phyloP scores from a whole-genome alignment of 1,140 invertebrate genomes.

The Brachionus rotundiformis region DNA sequence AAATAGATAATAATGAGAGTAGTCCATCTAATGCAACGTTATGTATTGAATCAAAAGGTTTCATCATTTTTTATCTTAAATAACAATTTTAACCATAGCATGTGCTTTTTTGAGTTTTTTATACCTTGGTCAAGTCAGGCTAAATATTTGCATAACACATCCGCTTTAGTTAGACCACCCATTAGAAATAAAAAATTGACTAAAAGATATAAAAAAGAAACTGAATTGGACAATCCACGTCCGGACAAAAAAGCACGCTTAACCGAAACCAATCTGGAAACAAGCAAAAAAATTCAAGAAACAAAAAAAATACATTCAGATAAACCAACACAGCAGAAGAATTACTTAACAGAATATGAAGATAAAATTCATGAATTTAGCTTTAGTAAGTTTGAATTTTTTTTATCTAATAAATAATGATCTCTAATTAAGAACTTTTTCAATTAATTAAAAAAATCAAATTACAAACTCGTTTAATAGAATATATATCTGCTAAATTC shows the following conservation, averaged over 20 bases:
- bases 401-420: background rate
- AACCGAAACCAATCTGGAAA: background rate
- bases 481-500: too few relatives aligned
- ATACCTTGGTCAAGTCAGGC: background rate
- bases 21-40: background rate
- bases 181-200: background rate
- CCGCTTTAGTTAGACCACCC: background rate
- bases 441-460: too few relatives aligned
- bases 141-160: background rate
- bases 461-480: too few relatives aligned
- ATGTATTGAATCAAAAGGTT: slow-evolving; percentile 29
- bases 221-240: background rate
- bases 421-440: too few relatives aligned
- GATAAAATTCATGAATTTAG: slow-evolving; percentile 31
- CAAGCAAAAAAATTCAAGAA: background rate
- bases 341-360: slow-evolving; percentile 25
- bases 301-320: background rate
- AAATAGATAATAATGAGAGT: background rate
- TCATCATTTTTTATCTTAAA: slow-evolving; percentile 21
- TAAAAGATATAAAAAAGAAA: slow-evolving; percentile 38
- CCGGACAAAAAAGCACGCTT: background rate
- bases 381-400: slow-evolving; percentile 34
- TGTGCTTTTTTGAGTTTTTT: background rate
- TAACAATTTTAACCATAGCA: background rate
- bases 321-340: background rate